These are phyloP conservation scores for Phenganax stokvisi DNA, from an alignment of 92 coral and sea anemone genomes.

Conservation along the genomic window DNA sequence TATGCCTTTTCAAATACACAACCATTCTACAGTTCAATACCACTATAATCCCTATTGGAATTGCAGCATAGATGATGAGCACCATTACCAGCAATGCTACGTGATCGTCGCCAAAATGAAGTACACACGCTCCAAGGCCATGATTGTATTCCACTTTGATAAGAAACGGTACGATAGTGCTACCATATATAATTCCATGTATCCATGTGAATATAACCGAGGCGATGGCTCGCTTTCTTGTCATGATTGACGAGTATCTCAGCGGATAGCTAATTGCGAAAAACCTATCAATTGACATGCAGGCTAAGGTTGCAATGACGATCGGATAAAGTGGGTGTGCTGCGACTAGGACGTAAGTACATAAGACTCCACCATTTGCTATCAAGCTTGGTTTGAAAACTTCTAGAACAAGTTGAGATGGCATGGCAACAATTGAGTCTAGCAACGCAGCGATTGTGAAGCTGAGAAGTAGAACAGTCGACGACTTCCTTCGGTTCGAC, in stretches of 20 bases:
- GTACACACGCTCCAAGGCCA: not conserved
- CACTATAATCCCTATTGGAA: not conserved
- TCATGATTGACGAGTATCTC: not conserved
- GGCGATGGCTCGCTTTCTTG: conserved; percentile 6
- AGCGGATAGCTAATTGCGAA: not conserved
- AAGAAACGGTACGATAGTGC: not conserved
- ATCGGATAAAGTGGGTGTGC: not conserved
- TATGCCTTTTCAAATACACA: not conserved
- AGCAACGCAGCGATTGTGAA: not conserved
- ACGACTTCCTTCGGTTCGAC: conserved; percentile 21
- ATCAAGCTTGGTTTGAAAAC: not conserved
- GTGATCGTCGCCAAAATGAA: not conserved
- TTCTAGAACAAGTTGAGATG: conserved; percentile 4
- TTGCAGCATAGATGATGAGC: not conserved
- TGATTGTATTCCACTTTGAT: not conserved
- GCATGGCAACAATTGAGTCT: not conserved
- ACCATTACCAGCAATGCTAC: not conserved
- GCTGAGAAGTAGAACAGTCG: conserved; percentile 21
- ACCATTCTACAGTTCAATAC: not conserved
- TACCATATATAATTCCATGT: not conserved
- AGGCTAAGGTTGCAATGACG: not conserved
- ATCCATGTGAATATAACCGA: conserved; percentile 6
- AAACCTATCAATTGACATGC: not conserved
- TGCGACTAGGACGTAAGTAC: not conserved
- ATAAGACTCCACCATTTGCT: not conserved